Percentiles rank a stretch among this genome's conserved stretches.
These are phyloP conservation scores for Pipra filicauda DNA, from an alignment of 2,113 vertebrate species.

Conservation along the genomic window DNA sequence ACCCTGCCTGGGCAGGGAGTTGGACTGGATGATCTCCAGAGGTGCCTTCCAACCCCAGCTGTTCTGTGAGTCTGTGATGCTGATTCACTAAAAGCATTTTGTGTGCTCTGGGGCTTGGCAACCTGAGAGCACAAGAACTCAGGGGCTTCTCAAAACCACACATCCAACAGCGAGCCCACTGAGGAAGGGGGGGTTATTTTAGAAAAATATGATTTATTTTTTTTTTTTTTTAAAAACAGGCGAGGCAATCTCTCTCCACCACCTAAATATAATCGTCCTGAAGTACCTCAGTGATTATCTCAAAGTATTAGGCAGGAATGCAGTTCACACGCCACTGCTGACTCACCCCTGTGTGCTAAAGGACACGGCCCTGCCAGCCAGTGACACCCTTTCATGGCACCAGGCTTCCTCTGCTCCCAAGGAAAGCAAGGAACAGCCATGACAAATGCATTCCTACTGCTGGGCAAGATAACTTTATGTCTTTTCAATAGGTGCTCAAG, in stretches of 20 bases:
- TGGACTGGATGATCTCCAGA: not conserved
- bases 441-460: not conserved
- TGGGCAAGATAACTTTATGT: rapidly evolving
- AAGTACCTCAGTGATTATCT: not conserved
- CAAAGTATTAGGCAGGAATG: not conserved
- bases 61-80: not conserved
- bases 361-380: not conserved
- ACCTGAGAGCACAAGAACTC: not conserved
- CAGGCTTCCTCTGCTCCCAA: not conserved
- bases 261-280: not conserved
- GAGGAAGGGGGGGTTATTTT: rapidly evolving
- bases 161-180: rapidly evolving
- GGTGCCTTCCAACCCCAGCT: not conserved
- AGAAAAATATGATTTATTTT: not conserved
- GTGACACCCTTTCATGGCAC: rapidly evolving
- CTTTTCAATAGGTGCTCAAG: rapidly evolving
- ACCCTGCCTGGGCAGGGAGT: not conserved
- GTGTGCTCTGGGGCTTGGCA: not conserved
- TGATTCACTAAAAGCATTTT: not conserved
- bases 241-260: not conserved
- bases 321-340: not conserved
- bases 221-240: not conserved
- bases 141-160: not conserved
- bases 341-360: not conserved
- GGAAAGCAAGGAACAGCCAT: rapidly evolving